Evolutionary conservation across 2,113 vertebrate genomes (phyloP).

Genomic region (Meriones unguiculatus): DNA sequence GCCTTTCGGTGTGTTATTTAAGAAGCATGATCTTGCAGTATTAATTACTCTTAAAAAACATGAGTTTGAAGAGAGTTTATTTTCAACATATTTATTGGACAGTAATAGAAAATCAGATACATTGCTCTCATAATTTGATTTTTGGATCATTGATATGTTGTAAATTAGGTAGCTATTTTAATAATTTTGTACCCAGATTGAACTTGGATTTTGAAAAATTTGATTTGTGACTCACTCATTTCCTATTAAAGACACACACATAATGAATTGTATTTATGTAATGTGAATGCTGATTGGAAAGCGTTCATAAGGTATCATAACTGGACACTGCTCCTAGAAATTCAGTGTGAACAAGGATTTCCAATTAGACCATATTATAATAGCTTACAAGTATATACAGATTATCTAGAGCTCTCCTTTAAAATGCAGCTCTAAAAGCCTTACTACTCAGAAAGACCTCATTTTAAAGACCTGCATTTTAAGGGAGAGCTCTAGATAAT

Average conservation of each 20-base stretch:
- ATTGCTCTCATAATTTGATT: constrained; percentile 36
- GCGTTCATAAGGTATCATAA: constrained; percentile 35
- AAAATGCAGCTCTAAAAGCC: not conserved
- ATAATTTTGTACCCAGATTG: constrained; percentile 40
- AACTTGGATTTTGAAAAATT: constrained; percentile 47
- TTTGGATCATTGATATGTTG: constrained; percentile 38
- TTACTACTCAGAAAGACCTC: not conserved
- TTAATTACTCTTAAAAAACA: constrained; percentile 21
- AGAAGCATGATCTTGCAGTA: not conserved
- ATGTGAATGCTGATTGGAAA: constrained; percentile 46
- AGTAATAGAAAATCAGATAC: constrained; percentile 41
- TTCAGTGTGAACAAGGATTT: not conserved
- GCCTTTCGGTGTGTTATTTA: constrained; percentile 31
- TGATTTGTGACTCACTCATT: constrained; percentile 60
- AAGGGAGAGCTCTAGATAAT: too few relatives aligned
- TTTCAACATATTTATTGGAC: constrained; percentile 39
- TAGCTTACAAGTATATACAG: not conserved
- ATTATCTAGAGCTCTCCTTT: not conserved
- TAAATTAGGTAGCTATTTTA: not conserved
- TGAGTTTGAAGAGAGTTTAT: constrained; percentile 49
- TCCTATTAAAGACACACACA: constrained; percentile 39
- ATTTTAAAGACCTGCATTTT: too few relatives aligned
- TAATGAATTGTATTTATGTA: constrained; percentile 53
- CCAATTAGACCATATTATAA: not conserved
- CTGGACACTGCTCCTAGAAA: not conserved